Evolutionary conservation across 1,140 invertebrate genomes (phyloP).

Genomic region (Phortica variegata): DNA sequence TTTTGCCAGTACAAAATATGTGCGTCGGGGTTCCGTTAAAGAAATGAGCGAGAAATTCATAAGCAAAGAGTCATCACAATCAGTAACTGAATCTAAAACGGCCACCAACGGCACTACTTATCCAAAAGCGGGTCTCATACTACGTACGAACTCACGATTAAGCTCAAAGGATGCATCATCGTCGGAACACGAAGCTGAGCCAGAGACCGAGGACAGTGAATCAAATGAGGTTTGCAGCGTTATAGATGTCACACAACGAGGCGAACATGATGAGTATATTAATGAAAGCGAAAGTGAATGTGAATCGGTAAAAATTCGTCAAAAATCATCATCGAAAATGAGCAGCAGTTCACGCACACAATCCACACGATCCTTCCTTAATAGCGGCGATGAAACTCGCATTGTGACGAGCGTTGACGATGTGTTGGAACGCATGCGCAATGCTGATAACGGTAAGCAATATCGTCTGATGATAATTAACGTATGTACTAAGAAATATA

Average conservation of each 20-base stretch:
- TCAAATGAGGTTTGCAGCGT: conserved; percentile 44
- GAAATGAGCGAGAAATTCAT: conserved; percentile 74
- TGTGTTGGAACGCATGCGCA: conserved; percentile 72
- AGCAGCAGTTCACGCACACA: conserved; percentile 27
- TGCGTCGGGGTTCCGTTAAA: conserved; percentile 68
- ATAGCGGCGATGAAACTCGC: conserved; percentile 62
- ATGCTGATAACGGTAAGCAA: conserved; percentile 66
- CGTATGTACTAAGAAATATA: neutral
- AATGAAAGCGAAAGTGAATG: conserved; percentile 32
- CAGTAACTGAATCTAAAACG: conserved; percentile 11
- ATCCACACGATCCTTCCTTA: conserved; percentile 63
- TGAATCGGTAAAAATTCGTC: conserved; percentile 46
- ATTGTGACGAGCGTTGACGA: conserved; percentile 70
- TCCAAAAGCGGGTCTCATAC: conserved; percentile 68
- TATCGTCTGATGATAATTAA: neutral
- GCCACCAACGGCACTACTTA: conserved; percentile 48
- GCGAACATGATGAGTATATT: conserved; percentile 27
- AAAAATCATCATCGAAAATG: conserved; percentile 27
- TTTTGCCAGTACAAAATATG: conserved; percentile 54
- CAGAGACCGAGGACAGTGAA: conserved; percentile 40
- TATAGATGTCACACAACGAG: conserved; percentile 18
- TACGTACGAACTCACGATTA: conserved; percentile 55
- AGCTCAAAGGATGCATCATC: conserved; percentile 11
- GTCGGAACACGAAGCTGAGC: conserved; percentile 15
- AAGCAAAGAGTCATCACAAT: conserved; percentile 40